Percentiles rank a stretch among this genome's conserved stretches.
Evolutionary conservation across 2,888 invertebrate species (phyloP).

Genomic region (Lathronympha strigana): DNA sequence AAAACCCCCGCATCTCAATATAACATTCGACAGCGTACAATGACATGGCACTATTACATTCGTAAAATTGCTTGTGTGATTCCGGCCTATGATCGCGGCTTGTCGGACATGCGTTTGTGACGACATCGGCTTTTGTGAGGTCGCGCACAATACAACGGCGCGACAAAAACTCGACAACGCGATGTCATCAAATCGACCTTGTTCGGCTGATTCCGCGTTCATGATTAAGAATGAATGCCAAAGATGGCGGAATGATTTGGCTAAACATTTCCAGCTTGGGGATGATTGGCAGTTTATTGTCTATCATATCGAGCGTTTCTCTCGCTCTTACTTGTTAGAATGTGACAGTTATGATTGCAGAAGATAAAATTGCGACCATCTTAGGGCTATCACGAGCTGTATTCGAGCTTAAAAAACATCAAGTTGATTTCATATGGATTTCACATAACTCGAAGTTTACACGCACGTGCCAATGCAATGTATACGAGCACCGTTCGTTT

Average conservation of each 20-base stretch:
- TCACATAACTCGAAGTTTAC: no score
- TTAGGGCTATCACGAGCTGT: no score
- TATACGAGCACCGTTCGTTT: no score
- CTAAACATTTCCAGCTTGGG: conserved; percentile 30
- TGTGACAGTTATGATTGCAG: no score
- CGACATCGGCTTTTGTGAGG: conserved; percentile 47
- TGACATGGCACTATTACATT: conserved; percentile 48
- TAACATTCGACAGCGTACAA: conserved; percentile 24
- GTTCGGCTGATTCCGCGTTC: conserved; percentile 66
- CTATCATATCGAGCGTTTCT: no score
- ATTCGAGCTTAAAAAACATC: no score
- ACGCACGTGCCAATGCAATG: no score
- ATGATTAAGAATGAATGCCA: conserved; percentile 57
- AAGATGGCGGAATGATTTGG: conserved; percentile 34
- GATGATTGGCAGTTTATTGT: no score
- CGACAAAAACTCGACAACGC: conserved; percentile 57
- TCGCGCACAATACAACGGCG: conserved; percentile 49
- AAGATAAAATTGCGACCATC: no score
- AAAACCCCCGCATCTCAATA: conserved; percentile 2
- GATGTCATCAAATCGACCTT: conserved; percentile 67
- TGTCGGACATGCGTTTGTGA: conserved; percentile 43
- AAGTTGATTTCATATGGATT: no score
- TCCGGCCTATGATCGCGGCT: conserved; percentile 49
- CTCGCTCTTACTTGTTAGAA: no score
- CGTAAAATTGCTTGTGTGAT: conserved; percentile 52